A percentile compares a stretch with the other conserved stretches of the same genome.
Conservation (phyloP, 2,888 invertebrate species). For the Eupsilia transversa region DNA sequence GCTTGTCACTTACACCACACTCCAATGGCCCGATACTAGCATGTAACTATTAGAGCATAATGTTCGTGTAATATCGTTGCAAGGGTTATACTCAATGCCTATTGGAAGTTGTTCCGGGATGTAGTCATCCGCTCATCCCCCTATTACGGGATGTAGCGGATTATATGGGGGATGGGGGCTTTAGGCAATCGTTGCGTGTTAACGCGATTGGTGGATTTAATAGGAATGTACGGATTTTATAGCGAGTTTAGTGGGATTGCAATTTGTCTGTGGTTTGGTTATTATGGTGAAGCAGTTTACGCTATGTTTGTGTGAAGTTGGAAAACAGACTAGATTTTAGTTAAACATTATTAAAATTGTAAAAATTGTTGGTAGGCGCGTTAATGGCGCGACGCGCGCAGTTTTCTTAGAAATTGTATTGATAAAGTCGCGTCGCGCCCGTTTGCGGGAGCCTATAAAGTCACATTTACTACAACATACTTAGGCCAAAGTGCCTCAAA, state of each 20-base stretch:
- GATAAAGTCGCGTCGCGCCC: too few relatives aligned
- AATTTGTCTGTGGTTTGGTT: slow-evolving; percentile 24
- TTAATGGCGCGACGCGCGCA: too few relatives aligned
- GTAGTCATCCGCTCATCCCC: slow-evolving; percentile 49
- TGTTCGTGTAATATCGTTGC: slow-evolving; percentile 52
- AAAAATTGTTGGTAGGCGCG: too few relatives aligned
- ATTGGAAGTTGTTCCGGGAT: slow-evolving; percentile 64
- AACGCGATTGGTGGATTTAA: slow-evolving; percentile 37
- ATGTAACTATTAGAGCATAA: slow-evolving; percentile 63
- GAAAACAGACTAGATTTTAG: too few relatives aligned
- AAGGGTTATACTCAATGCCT: slow-evolving; percentile 54
- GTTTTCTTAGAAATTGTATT: too few relatives aligned
- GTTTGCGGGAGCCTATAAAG: too few relatives aligned
- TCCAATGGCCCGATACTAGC: slow-evolving; percentile 39
- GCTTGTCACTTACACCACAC: slow-evolving; percentile 16
- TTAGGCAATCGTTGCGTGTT: slow-evolving; percentile 47
- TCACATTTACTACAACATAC: neutral
- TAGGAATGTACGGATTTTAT: slow-evolving; percentile 31
- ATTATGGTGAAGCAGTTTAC: slow-evolving; percentile 3
- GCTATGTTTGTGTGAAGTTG: neutral
- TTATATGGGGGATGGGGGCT: slow-evolving; percentile 43
- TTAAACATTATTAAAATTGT: too few relatives aligned
- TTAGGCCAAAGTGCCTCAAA: slow-evolving; percentile 14
- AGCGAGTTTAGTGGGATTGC: slow-evolving; percentile 21
- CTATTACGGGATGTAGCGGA: slow-evolving; percentile 48